Conservation (phyloP, 1,140 invertebrate genomes). For the Lamellibrachia luymesi region DNA sequence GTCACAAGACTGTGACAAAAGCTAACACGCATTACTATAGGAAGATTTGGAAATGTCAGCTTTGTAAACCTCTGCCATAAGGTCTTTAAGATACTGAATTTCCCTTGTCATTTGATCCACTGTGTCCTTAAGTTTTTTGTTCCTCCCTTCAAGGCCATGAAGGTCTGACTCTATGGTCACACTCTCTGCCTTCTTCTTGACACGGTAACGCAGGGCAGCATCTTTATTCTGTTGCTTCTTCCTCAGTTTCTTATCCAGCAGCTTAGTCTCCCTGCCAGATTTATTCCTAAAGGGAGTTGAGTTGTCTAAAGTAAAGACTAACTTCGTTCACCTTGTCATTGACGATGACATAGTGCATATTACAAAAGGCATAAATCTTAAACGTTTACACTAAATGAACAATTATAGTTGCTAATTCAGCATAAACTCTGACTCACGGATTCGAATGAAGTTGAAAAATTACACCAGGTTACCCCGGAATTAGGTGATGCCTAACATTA, state of each 20-base stretch:
- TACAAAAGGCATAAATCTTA: no score
- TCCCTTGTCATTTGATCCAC: slow-evolving; percentile 75
- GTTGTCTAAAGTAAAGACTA: no score
- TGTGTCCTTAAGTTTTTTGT: slow-evolving; percentile 68
- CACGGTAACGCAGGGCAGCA: slow-evolving; percentile 86
- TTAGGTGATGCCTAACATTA: no score
- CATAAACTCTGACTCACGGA: no score
- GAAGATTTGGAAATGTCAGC: slow-evolving; percentile 30
- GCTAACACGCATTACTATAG: neutral
- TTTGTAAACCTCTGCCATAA: slow-evolving; percentile 74
- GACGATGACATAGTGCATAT: no score
- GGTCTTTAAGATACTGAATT: slow-evolving; percentile 79
- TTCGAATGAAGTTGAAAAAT: no score
- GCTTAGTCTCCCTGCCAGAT: slow-evolving; percentile 24
- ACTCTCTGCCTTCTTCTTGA: slow-evolving; percentile 86
- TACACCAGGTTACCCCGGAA: no score
- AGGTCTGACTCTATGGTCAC: slow-evolving; percentile 75
- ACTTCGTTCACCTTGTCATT: no score
- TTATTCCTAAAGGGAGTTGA: slow-evolving; percentile 6
- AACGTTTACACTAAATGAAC: no score
- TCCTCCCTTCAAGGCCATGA: slow-evolving; percentile 66
- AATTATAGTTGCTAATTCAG: no score
- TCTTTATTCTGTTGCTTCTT: slow-evolving; percentile 95
- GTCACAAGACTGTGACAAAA: neutral
- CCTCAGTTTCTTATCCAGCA: slow-evolving; percentile 60